These are phyloP conservation scores for Sepioteuthis lessoniana DNA, from an alignment of 2,888 invertebrate genomes.

Conservation along the genomic window DNA sequence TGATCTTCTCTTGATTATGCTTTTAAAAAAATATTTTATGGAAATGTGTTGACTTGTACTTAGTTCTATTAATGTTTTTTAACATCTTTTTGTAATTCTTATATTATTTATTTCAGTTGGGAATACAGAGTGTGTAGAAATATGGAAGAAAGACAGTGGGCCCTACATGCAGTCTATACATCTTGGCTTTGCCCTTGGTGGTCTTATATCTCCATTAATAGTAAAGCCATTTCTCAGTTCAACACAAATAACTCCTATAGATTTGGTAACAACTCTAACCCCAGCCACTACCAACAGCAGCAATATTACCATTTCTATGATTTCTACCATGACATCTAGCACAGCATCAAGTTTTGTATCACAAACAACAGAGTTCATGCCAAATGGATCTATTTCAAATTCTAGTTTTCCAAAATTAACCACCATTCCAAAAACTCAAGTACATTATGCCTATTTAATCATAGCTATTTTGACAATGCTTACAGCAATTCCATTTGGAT, in stretches of 20 bases:
- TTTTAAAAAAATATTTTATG: background rate
- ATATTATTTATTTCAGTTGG: conserved; percentile 62
- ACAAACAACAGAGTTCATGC: background rate
- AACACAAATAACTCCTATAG: background rate
- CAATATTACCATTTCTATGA: background rate
- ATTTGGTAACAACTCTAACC: background rate
- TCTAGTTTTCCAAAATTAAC: background rate
- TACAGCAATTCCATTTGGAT: conserved; percentile 41
- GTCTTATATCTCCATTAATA: conserved; percentile 75
- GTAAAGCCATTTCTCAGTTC: conserved; percentile 74
- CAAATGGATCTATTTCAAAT: background rate
- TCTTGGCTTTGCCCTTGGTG: conserved; percentile 76
- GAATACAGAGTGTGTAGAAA: conserved; percentile 72
- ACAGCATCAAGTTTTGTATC: background rate
- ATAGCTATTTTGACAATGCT: background rate
- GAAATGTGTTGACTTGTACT: conserved; percentile 2
- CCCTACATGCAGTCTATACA: conserved; percentile 76
- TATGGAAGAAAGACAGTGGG: conserved; percentile 72
- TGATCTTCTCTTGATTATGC: too few relatives aligned
- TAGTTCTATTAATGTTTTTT: background rate
- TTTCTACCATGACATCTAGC: background rate
- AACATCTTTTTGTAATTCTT: background rate
- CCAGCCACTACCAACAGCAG: background rate
- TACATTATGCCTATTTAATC: conserved; percentile 4
- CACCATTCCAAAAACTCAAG: background rate